phyloP scores from a whole-genome alignment of 1,140 invertebrate genomes.

The Coptotermes formosanus region DNA sequence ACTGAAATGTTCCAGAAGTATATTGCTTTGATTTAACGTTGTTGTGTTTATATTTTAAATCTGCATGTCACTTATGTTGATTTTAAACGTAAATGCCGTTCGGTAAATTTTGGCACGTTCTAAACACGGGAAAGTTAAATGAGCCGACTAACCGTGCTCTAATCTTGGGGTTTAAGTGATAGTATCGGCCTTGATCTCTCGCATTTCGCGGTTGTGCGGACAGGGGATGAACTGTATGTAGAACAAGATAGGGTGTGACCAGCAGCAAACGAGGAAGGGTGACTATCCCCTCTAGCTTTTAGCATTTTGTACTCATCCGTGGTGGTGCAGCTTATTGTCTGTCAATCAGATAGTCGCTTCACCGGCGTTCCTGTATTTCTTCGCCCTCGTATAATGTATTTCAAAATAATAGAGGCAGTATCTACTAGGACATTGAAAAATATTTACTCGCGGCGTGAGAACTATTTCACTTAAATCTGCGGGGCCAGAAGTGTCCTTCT shows the following conservation, averaged over 20 bases:
- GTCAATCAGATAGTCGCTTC: background rate
- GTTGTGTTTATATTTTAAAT: background rate
- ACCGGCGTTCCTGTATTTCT: background rate
- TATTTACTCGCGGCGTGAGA: too few species aligned
- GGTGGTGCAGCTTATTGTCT: background rate
- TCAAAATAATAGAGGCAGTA: too few species aligned
- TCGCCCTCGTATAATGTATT: too few species aligned
- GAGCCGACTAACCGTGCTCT: background rate
- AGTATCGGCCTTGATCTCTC: background rate
- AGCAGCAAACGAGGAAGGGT: background rate
- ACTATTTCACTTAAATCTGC: too few species aligned
- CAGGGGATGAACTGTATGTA: background rate
- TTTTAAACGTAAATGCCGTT: background rate
- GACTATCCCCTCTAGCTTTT: background rate
- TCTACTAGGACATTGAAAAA: too few species aligned
- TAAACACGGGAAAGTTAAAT: constrained; percentile 8
- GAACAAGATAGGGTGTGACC: background rate
- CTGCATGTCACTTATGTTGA: background rate
- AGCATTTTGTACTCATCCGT: constrained; percentile 2
- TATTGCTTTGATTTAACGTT: too few species aligned
- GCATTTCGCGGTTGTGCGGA: background rate
- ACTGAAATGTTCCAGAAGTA: too few species aligned
- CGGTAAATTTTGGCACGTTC: background rate
- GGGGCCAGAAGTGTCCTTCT: too few species aligned
- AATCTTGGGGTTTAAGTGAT: background rate